Evolutionary conservation across 2,113 vertebrate species (phyloP).

Genomic region (Lasiurus borealis): DNA sequence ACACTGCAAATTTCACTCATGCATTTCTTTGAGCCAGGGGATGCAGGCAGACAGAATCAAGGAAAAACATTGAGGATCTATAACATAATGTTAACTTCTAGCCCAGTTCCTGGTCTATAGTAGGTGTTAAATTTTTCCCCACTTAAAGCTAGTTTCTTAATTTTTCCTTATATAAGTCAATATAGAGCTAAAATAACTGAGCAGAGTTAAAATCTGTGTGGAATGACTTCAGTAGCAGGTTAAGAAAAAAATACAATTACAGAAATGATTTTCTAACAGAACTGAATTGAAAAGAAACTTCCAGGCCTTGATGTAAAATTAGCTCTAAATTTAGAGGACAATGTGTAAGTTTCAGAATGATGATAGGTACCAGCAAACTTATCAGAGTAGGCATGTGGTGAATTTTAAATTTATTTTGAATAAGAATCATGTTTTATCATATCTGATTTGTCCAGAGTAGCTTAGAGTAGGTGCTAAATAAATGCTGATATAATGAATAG

Average conservation of each 20-base stretch:
- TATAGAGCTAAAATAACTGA: constrained; percentile 45
- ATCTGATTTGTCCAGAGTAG: background rate
- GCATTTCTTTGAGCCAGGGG: background rate
- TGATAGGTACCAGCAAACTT: background rate
- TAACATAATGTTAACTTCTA: background rate
- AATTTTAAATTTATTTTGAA: background rate
- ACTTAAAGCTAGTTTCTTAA: background rate
- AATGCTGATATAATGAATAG: background rate
- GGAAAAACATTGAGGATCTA: background rate
- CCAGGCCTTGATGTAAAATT: background rate
- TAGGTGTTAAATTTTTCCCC: background rate
- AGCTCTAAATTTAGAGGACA: background rate
- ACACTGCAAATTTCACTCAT: background rate
- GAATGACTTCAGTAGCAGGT: constrained; percentile 15
- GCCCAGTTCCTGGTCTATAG: background rate
- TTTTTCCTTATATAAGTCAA: constrained; percentile 26
- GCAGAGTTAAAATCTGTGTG: constrained; percentile 12
- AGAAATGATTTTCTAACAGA: background rate
- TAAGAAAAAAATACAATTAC: background rate
- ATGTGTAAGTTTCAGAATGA: background rate
- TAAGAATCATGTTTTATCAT: background rate
- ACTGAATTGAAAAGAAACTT: constrained; percentile 30
- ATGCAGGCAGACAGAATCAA: background rate
- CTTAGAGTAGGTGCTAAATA: background rate
- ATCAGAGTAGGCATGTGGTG: background rate